phyloP scores from a whole-genome alignment of 2,113 vertebrate genomes.

The Pterophyllum scalare region DNA sequence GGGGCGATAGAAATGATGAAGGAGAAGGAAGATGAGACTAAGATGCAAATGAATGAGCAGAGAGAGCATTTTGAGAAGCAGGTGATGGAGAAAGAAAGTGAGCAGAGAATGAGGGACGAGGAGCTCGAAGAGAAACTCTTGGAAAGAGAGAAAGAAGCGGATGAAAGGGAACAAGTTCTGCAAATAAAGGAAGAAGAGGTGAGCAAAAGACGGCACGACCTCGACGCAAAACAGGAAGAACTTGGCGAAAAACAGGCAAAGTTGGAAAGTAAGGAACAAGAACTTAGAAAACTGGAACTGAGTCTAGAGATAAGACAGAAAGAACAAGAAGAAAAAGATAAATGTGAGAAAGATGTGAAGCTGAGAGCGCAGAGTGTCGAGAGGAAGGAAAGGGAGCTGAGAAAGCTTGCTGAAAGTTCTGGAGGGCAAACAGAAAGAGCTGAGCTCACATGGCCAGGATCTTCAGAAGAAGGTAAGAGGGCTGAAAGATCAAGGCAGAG shows the following conservation, averaged over 20 bases:
- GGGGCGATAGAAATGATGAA: constrained; percentile 40
- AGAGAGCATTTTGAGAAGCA: constrained; percentile 20
- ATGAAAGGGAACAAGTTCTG: constrained; percentile 31
- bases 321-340: constrained; percentile 27
- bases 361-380: constrained; percentile 1
- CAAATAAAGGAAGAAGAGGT: constrained; percentile 35
- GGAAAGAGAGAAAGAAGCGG: constrained; percentile 8
- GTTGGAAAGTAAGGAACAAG: constrained; percentile 36
- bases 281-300: constrained; percentile 34
- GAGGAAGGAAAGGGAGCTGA: constrained; percentile 50
- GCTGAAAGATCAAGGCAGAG: constrained; percentile 68
- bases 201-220: constrained; percentile 4
- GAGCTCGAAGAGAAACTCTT: constrained; percentile 33
- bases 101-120: constrained; percentile 18
- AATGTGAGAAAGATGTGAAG: background rate
- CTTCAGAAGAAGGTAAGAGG: constrained; percentile 68
- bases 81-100: constrained; percentile 34
- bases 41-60: constrained; percentile 35
- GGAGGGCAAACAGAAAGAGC: constrained; percentile 62
- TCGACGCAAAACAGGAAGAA: constrained; percentile 23
- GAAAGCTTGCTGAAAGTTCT: constrained; percentile 51
- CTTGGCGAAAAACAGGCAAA: constrained; percentile 18
- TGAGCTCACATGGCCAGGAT: constrained; percentile 60
- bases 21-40: constrained; percentile 4
- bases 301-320: constrained; percentile 28